Base-by-base conservation (phyloP, 2,888 invertebrate species). In the Exocentrus adspersus region DNA sequence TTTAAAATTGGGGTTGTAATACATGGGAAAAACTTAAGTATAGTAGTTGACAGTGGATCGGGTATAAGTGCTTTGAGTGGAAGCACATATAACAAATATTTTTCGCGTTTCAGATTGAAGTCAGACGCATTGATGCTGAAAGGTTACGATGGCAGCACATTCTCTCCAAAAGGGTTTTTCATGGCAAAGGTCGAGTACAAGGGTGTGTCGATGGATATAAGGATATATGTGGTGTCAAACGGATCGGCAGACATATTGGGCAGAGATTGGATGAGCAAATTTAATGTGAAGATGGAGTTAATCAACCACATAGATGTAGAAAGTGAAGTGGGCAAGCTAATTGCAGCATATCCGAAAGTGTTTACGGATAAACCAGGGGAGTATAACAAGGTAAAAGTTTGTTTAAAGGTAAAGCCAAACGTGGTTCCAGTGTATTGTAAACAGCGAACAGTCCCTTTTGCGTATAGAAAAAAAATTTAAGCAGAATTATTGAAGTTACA, bases 381-480 rank as follows among this genome's bases (percentile, higher is more conserved):
- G 14, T 46, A 48, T 32, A 48, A 46, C 1, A 1, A 58, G 10
- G 28, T 10, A 2, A 57, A 48, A 48, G 48, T 58, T 7, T 12
- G 10, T n/a, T 16, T 58, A n/a, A 32, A 24, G 37, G 10, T 58
- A n/a, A 37, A 46, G 4, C 7, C 20, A 6, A 21, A 20, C 41
- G 19, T 12, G 6, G 37, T 43, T 16, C 62, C 65, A 14, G 30
- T 58, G 14, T 68, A 59, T 45, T 72, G 69, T 50, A 75, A 73
- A 66, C 67, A 71, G 10, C 67, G 76, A 7, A 46, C 71, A 12
- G 66, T 76, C 19, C 73, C 75, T 7, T 76, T 75, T 37, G 74
- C 75, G 10, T 60, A 74, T 16, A 69, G 64, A 59, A 59, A 64
- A 9, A 72, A 68, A 51, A 72, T 77, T n/a, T 67, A 69, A 37